A percentile compares a stretch with the other conserved stretches of the same genome.
Evolutionary conservation across 2,113 vertebrate species (phyloP).

Genomic region (Sterna hirundo): DNA sequence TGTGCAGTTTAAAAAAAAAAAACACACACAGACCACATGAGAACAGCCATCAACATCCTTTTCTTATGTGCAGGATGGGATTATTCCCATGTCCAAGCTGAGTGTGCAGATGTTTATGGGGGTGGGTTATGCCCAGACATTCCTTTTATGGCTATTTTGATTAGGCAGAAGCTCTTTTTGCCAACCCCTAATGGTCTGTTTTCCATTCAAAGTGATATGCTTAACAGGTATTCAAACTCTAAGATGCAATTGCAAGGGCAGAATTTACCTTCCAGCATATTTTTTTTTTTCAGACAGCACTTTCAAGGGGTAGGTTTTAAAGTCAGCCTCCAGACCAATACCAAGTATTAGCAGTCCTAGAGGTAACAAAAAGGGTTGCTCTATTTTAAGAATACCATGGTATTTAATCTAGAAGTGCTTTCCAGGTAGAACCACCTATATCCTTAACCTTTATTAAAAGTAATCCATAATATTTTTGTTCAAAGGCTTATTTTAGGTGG

Average conservation of each 20-base stretch:
- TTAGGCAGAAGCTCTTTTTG: constrained; percentile 8
- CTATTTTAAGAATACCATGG: not conserved
- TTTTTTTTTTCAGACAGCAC: not conserved
- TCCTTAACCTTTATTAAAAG: not conserved
- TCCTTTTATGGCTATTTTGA: constrained; percentile 5
- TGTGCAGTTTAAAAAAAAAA: not conserved
- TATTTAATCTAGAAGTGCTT: not conserved
- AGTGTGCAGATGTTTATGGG: not conserved
- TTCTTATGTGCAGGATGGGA: not conserved
- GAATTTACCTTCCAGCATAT: not conserved
- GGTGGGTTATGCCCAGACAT: not conserved
- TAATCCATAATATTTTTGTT: not conserved
- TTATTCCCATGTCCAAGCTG: constrained; percentile 14
- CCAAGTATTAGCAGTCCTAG: not conserved
- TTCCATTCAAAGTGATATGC: not conserved
- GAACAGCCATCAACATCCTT: not conserved
- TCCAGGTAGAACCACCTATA: not conserved
- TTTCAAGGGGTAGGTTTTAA: not conserved
- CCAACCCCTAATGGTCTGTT: not conserved
- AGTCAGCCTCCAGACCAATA: not conserved
- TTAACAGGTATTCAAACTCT: not conserved
- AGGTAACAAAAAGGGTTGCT: not conserved
- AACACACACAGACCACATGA: not conserved
- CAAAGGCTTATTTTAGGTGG: not conserved
- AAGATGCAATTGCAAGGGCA: not conserved